Percentiles rank a stretch among this genome's conserved stretches.
Conservation (phyloP, 2,113 vertebrate genomes). For the human region DNA sequence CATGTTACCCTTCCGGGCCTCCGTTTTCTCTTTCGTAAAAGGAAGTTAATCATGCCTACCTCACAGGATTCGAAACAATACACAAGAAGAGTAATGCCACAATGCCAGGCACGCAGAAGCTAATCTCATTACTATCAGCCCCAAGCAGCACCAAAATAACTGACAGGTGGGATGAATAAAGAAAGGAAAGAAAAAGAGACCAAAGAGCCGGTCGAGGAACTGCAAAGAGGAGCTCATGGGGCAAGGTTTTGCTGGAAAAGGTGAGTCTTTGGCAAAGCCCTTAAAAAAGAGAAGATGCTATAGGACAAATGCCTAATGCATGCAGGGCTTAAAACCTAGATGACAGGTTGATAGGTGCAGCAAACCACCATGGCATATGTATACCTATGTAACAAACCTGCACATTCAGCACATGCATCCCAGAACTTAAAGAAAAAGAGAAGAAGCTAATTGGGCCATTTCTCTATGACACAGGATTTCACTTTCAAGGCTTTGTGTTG, state of each 20-base stretch:
- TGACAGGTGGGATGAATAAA: rapidly evolving
- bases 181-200: neutral
- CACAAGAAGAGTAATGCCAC: neutral
- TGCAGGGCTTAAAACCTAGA: too few species aligned
- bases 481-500: neutral
- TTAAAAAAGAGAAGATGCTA: neutral
- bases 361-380: too few species aligned
- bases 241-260: neutral
- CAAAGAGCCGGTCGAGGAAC: rapidly evolving
- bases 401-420: too few species aligned
- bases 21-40: neutral
- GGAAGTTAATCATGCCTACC: rapidly evolving
- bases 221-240: rapidly evolving
- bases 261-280: neutral
- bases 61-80: neutral
- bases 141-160: neutral
- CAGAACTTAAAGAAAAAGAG: neutral
- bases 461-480: neutral
- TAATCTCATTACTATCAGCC: neutral
- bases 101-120: rapidly evolving
- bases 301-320: too few species aligned
- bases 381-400: too few species aligned
- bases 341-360: too few species aligned
- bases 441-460: neutral
- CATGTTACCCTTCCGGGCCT: neutral